A percentile compares a stretch with the other conserved stretches of the same genome.
Evolutionary conservation across 1,140 invertebrate species (phyloP).

Genomic region (Psilanteris sp.): DNA sequence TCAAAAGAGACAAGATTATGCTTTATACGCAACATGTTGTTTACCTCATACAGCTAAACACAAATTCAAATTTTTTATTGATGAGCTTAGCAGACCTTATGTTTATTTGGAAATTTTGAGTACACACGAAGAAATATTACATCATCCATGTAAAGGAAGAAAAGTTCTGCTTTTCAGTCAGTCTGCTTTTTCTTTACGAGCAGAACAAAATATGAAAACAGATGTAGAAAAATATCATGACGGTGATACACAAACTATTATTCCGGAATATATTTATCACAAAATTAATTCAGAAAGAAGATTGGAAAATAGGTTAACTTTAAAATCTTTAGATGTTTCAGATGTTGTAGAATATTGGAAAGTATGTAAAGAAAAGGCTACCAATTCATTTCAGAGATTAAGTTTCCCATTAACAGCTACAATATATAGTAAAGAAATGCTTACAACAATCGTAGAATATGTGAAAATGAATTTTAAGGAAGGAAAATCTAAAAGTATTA

Average conservation of each 20-base stretch:
- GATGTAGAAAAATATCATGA: constrained; percentile 12
- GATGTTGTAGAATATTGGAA: constrained; percentile 22
- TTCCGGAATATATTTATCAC: background rate
- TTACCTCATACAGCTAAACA: no score
- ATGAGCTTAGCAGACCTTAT: no score
- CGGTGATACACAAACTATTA: constrained; percentile 21
- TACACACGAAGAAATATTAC: no score
- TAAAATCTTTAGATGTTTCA: constrained; percentile 31
- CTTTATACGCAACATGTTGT: no score
- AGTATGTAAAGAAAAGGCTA: constrained; percentile 3
- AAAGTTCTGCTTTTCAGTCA: no score
- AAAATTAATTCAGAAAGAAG: constrained; percentile 42
- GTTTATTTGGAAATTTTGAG: background rate
- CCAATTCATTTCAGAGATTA: constrained; percentile 7
- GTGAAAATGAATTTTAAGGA: background rate
- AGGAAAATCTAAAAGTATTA: constrained; percentile 1
- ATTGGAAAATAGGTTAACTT: constrained; percentile 3
- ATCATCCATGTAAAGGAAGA: background rate
- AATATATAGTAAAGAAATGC: constrained; percentile 31
- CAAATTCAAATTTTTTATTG: no score
- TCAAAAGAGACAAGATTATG: background rate
- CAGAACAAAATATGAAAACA: constrained; percentile 1
- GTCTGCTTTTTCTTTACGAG: no score
- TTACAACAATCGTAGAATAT: constrained; percentile 7
- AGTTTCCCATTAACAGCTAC: constrained; percentile 1